These are phyloP conservation scores for Drosophila aff. DNA, from an alignment of 1,140 invertebrate species.

Conservation along the genomic window DNA sequence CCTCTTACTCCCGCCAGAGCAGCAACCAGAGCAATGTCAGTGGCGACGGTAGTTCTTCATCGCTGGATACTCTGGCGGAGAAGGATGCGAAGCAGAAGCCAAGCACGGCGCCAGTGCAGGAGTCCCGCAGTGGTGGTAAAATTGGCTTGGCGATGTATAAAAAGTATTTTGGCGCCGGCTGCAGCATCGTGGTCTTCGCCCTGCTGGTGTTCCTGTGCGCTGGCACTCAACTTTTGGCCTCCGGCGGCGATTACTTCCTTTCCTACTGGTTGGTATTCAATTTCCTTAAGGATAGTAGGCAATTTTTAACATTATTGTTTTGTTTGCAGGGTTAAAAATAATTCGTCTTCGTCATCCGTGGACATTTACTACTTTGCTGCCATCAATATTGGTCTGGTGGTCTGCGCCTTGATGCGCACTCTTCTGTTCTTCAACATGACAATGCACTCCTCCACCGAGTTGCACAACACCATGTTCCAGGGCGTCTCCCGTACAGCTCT, in stretches of 20 bases:
- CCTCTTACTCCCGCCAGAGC: conserved; percentile 85
- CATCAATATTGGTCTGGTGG: conserved; percentile 87
- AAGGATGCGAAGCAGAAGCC: conserved; percentile 39
- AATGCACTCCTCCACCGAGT: conserved; percentile 89
- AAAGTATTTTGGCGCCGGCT: conserved; percentile 87
- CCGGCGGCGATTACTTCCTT: conserved; percentile 89
- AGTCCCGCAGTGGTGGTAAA: conserved; percentile 86
- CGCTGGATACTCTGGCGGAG: conserved; percentile 86
- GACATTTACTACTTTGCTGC: conserved; percentile 86
- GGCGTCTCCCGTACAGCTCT: conserved; percentile 87
- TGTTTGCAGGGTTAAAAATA: conserved; percentile 86
- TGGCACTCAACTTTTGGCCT: conserved; percentile 88
- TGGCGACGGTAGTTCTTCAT: conserved; percentile 71
- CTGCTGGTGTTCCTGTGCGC: conserved; percentile 79
- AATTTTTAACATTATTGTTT: neutral
- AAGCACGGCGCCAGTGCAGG: conserved; percentile 84
- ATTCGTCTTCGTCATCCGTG: conserved; percentile 18
- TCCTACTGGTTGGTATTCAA: conserved; percentile 86
- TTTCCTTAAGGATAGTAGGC: neutral
- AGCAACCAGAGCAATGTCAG: conserved; percentile 75
- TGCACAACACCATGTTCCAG: conserved; percentile 69
- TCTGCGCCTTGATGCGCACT: conserved; percentile 86
- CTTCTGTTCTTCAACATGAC: conserved; percentile 89
- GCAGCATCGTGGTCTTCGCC: conserved; percentile 85
- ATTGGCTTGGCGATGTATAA: conserved; percentile 87